phyloP scores from a whole-genome alignment of 1,140 invertebrate species.

The Drosophila nebulosa region DNA sequence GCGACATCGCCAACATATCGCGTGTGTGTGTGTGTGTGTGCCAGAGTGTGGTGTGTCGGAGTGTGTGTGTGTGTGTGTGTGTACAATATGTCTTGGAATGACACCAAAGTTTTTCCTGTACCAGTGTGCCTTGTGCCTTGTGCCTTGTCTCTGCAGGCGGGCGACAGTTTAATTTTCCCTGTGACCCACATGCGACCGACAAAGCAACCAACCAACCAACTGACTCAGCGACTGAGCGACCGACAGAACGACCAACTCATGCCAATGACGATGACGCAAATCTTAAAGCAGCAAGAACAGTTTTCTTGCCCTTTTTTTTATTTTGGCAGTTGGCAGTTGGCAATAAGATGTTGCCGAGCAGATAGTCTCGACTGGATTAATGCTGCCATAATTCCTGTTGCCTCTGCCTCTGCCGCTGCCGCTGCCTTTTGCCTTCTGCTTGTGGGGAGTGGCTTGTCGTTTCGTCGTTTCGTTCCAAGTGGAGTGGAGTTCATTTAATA shows the following conservation, averaged over 20 bases:
- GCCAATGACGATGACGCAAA: slow-evolving; percentile 63
- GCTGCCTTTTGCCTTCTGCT: slow-evolving; percentile 66
- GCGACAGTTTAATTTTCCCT: slow-evolving; percentile 48
- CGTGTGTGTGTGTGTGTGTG: slow-evolving; percentile 30
- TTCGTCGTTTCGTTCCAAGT: slow-evolving; percentile 11
- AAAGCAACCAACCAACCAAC: slow-evolving; percentile 5
- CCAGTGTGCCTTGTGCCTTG: background rate
- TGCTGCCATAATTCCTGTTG: slow-evolving; percentile 73
- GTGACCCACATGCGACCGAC: slow-evolving; percentile 47
- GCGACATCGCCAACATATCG: slow-evolving; percentile 24
- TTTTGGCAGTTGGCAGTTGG: slow-evolving; percentile 8
- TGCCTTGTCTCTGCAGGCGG: background rate
- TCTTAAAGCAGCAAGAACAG: slow-evolving; percentile 53
- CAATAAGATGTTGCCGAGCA: slow-evolving; percentile 59
- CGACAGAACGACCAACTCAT: background rate
- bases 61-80: slow-evolving; percentile 31
- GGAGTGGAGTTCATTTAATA: slow-evolving; percentile 78
- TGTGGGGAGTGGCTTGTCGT: slow-evolving; percentile 24
- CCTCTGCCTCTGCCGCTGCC: slow-evolving; percentile 34
- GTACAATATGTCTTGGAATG: slow-evolving; percentile 41
- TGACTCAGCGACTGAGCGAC: no score
- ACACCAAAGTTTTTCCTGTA: slow-evolving; percentile 37
- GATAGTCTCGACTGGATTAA: slow-evolving; percentile 75
- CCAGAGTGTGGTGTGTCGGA: background rate
- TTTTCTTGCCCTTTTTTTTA: no score